Percentiles rank a stretch among this genome's conserved stretches.
These are phyloP conservation scores for Eclectus roratus DNA, from an alignment of 2,113 vertebrate species.

Conservation along the genomic window DNA sequence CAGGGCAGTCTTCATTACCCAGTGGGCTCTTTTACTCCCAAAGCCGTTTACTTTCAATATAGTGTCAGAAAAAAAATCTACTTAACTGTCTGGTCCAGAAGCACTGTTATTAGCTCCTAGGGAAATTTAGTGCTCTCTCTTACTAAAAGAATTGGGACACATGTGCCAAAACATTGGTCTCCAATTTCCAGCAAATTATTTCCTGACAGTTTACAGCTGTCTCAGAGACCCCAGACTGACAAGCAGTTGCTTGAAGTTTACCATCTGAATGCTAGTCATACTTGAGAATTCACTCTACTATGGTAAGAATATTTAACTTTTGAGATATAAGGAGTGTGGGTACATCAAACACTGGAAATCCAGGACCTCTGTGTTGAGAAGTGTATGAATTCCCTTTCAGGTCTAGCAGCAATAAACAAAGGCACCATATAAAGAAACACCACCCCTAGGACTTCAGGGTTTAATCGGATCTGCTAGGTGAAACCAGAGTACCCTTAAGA, in stretches of 20 bases:
- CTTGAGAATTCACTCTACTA: background rate
- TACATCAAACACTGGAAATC: background rate
- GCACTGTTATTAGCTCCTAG: background rate
- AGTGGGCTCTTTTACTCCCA: background rate
- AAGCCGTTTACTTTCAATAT: background rate
- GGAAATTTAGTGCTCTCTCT: background rate
- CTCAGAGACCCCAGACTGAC: background rate
- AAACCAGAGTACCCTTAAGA: background rate
- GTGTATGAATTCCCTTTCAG: background rate
- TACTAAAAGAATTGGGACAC: background rate
- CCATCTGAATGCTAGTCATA: background rate
- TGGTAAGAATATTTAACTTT: background rate
- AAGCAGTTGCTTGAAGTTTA: background rate
- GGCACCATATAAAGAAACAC: background rate
- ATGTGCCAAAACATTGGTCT: background rate
- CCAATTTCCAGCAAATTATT: background rate
- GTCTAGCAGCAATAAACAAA: background rate
- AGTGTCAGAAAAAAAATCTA: background rate
- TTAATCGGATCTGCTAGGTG: background rate
- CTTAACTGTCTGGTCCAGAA: background rate
- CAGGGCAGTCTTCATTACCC: background rate
- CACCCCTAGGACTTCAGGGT: background rate
- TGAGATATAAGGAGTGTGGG: background rate
- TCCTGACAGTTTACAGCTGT: background rate
- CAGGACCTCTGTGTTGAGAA: background rate